Evolutionary conservation across 2,888 invertebrate genomes (phyloP).

Genomic region (Cheilosia urbana): DNA sequence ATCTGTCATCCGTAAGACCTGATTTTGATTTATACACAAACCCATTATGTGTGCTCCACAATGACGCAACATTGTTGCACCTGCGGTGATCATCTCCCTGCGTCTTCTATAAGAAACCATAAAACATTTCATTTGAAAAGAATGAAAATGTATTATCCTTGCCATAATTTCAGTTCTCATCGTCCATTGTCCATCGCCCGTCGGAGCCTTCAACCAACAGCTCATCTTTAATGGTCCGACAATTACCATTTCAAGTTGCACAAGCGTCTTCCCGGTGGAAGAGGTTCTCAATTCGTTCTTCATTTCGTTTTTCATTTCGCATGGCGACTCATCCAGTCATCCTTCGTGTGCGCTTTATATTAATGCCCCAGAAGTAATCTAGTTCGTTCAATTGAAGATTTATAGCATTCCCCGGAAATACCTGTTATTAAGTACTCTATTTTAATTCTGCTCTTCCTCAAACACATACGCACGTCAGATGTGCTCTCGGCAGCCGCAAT

Average conservation of each 20-base stretch:
- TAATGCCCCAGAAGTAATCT: conserved; percentile 66
- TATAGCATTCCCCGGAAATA: conserved; percentile 72
- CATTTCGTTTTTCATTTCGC: no score
- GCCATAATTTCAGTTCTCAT: conserved; percentile 35
- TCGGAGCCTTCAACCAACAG: conserved; percentile 20
- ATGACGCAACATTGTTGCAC: conserved; percentile 24
- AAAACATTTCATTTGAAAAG: conserved; percentile 20
- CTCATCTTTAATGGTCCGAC: conserved; percentile 64
- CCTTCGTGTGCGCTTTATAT: conserved; percentile 23
- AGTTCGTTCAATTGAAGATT: conserved; percentile 75
- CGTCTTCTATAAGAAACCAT: conserved; percentile 20
- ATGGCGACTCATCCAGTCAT: conserved; percentile 26
- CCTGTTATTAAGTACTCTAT: conserved; percentile 73
- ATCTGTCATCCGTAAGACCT: background rate
- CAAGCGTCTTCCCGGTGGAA: background rate
- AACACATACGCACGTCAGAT: conserved; percentile 12
- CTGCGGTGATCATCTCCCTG: conserved; percentile 1
- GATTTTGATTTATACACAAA: background rate
- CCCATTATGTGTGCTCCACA: background rate
- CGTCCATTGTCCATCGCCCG: background rate
- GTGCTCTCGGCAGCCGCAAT: background rate
- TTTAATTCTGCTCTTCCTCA: conserved; percentile 72
- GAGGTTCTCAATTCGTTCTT: conserved; percentile 49
- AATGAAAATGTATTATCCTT: conserved; percentile 11
- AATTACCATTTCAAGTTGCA: conserved; percentile 63